phyloP scores from a whole-genome alignment of 2,797 vertebrate species.

The Catharus ustulatus region DNA sequence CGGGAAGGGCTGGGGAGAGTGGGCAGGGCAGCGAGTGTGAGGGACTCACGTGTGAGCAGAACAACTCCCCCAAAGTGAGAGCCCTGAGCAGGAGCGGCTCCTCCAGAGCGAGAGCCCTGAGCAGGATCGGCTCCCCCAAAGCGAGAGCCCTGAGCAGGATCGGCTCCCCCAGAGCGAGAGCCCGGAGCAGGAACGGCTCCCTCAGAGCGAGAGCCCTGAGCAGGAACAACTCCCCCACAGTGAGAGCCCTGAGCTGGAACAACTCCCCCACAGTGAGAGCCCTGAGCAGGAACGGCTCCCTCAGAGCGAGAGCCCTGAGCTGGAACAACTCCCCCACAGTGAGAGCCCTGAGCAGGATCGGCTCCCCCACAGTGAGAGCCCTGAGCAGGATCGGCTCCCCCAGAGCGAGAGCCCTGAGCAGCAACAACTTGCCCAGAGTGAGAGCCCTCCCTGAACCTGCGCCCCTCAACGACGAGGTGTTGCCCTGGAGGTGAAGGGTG shows the following conservation, averaged over 20 bases:
- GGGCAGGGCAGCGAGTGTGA: background rate
- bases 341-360: background rate
- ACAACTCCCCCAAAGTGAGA: too few relatives aligned
- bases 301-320: too few relatives aligned
- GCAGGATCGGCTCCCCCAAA: background rate
- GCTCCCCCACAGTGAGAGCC: too few relatives aligned
- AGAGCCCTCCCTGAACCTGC: background rate
- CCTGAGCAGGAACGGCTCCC: too few relatives aligned
- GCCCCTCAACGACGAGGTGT: background rate
- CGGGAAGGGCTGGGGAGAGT: background rate
- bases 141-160: background rate
- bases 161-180: background rate
- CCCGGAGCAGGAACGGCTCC: too few relatives aligned
- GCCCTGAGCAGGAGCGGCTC: too few relatives aligned
- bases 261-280: too few relatives aligned
- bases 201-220: too few relatives aligned
- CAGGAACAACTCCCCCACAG: background rate
- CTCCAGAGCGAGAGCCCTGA: too few relatives aligned
- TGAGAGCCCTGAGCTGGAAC: background rate
- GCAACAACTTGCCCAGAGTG: background rate
- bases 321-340: background rate
- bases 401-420: too few relatives aligned
- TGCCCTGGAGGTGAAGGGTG: background rate
- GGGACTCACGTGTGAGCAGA: background rate
- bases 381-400: too few relatives aligned